Evolutionary conservation across 2,797 vertebrate genomes (phyloP).

Genomic region (Cynopterus sphinx): DNA sequence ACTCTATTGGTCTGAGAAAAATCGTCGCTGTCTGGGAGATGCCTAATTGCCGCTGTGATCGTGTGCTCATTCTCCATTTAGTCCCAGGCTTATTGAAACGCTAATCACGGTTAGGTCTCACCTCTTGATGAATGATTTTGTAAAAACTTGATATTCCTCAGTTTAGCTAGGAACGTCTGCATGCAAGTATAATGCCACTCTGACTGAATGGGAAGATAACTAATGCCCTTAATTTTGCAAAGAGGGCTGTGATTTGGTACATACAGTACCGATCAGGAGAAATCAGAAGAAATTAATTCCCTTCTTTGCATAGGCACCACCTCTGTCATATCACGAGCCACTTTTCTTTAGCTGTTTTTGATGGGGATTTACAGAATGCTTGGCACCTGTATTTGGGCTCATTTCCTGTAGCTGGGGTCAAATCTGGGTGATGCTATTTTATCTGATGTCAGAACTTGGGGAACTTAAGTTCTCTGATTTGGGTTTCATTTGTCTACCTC

Average conservation of each 20-base stretch:
- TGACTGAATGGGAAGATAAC: slow-evolving; percentile 72
- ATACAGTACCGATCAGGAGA: slow-evolving; percentile 54
- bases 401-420: slow-evolving; percentile 38
- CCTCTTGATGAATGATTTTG: slow-evolving; percentile 80
- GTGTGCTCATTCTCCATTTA: slow-evolving; percentile 65
- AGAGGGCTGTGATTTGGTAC: slow-evolving; percentile 68
- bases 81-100: slow-evolving; percentile 70
- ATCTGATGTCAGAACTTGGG: background rate
- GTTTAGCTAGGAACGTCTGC: slow-evolving; percentile 50
- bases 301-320: slow-evolving; percentile 50
- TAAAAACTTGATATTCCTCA: slow-evolving; percentile 72
- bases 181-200: slow-evolving; percentile 55
- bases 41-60: slow-evolving; percentile 71
- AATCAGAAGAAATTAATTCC: slow-evolving; percentile 72
- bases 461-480: slow-evolving; percentile 21
- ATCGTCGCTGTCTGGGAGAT: slow-evolving; percentile 63
- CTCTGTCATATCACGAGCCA: slow-evolving; percentile 9
- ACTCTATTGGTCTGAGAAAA: slow-evolving; percentile 62
- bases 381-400: background rate
- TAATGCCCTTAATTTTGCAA: slow-evolving; percentile 75
- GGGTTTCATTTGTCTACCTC: background rate
- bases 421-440: slow-evolving; percentile 45
- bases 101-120: slow-evolving; percentile 78
- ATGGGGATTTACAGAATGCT: background rate
- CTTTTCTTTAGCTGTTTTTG: slow-evolving; percentile 30